phyloP scores from a whole-genome alignment of 2,888 invertebrate genomes.

The Caenorhabditis wallacei region DNA sequence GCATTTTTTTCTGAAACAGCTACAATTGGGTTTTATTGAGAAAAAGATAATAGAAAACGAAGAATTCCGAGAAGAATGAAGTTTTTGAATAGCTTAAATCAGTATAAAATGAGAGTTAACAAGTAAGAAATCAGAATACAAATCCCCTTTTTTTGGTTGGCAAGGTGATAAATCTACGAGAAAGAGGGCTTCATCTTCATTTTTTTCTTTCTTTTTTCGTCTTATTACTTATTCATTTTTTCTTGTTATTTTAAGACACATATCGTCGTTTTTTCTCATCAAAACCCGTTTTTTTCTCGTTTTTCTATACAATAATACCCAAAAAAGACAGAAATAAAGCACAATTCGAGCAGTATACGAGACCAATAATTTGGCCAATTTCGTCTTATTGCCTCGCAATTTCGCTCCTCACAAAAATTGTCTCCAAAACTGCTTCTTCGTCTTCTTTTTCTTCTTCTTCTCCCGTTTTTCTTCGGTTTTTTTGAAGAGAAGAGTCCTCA shows the following conservation, averaged over 20 bases:
- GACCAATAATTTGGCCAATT: conserved; percentile 63
- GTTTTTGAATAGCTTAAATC: conserved; percentile 32
- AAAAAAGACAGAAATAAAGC: conserved; percentile 36
- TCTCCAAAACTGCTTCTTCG: conserved; percentile 21
- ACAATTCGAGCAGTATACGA: conserved; percentile 35
- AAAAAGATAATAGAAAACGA: not conserved
- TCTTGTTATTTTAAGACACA: conserved; percentile 3
- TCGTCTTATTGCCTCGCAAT: conserved; percentile 57
- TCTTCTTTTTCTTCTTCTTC: not conserved
- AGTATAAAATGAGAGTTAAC: conserved; percentile 22
- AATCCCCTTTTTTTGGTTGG: conserved; percentile 48
- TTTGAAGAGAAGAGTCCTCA: conserved; percentile 21
- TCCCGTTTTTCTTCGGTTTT: conserved; percentile 23
- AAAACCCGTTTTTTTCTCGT: not conserved
- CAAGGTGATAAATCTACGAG: conserved; percentile 55
- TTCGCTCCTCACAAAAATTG: conserved; percentile 52
- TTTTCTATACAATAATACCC: conserved; percentile 48
- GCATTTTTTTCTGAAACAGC: conserved; percentile 1
- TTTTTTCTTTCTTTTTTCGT: conserved; percentile 15
- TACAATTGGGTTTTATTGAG: not conserved
- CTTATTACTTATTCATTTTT: conserved; percentile 19
- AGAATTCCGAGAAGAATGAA: not conserved
- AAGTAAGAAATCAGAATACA: conserved; percentile 32
- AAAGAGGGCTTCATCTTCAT: conserved; percentile 35
- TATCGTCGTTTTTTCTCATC: conserved; percentile 8